These are phyloP conservation scores for Agonopterix subpropinquella DNA, from an alignment of 2,888 invertebrate genomes.

Conservation along the genomic window DNA sequence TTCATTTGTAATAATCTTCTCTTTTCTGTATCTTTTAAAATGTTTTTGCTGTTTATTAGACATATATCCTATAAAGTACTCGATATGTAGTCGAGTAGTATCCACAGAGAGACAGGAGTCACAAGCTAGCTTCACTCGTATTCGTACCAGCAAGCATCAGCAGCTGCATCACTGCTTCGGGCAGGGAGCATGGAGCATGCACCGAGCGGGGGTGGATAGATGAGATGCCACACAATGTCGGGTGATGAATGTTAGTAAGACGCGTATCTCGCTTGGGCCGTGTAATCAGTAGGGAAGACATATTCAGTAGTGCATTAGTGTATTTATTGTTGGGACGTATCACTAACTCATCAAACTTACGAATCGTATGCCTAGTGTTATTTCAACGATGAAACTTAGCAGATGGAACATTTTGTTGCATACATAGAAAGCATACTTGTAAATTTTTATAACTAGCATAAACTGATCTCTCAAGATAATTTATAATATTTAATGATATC, in stretches of 20 bases:
- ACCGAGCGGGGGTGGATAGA: slow-evolving; percentile 13
- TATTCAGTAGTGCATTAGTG: slow-evolving; percentile 63
- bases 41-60: slow-evolving; percentile 33
- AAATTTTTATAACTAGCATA: slow-evolving; percentile 72
- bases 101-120: slow-evolving; percentile 18
- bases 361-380: slow-evolving; percentile 57
- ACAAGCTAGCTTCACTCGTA: slow-evolving; percentile 33
- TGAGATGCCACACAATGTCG: slow-evolving; percentile 22
- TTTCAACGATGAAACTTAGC: slow-evolving; percentile 56
- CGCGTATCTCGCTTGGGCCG: slow-evolving; percentile 54
- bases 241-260: slow-evolving; percentile 29
- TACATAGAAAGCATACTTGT: slow-evolving; percentile 63
- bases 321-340: slow-evolving; percentile 60
- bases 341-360: slow-evolving; percentile 50
- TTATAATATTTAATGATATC: slow-evolving; percentile 66
- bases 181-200: not conserved
- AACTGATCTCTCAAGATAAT: slow-evolving; percentile 74
- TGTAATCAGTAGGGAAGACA: slow-evolving; percentile 44
- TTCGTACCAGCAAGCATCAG: slow-evolving; percentile 7
- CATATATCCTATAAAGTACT: slow-evolving; percentile 2
- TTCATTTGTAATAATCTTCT: slow-evolving; percentile 29
- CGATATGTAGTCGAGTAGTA: slow-evolving; percentile 7
- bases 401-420: slow-evolving; percentile 54
- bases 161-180: no score
- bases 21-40: slow-evolving; percentile 25